Evolutionary conservation across 2,113 vertebrate genomes (phyloP).

Genomic region (Psilopsiagon aymara): DNA sequence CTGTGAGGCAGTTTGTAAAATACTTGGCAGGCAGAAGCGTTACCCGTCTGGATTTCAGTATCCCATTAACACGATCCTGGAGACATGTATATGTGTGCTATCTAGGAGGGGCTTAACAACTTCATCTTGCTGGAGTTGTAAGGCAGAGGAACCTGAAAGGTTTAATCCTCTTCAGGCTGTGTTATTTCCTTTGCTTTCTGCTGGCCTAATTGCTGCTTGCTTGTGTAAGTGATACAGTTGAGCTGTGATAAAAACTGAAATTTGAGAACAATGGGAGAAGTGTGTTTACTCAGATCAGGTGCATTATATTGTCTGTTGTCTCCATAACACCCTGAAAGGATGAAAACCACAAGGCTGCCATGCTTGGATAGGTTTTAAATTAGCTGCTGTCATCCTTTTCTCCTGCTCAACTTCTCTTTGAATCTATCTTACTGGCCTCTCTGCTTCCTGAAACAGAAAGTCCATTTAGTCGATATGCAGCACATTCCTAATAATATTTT

Average conservation of each 20-base stretch:
- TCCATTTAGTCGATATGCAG: not conserved
- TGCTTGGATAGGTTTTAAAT: not conserved
- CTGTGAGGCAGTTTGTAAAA: not conserved
- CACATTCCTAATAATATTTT: not conserved
- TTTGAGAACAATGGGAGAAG: not conserved
- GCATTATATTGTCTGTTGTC: not conserved
- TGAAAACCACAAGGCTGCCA: not conserved
- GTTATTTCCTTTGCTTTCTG: not conserved
- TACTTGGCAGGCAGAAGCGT: rapidly evolving
- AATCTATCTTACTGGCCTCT: not conserved
- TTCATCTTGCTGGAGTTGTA: not conserved
- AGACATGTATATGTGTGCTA: rapidly evolving
- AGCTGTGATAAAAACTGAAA: not conserved
- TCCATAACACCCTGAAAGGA: not conserved
- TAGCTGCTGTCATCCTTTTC: not conserved
- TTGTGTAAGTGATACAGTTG: rapidly evolving
- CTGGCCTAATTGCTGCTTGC: not conserved
- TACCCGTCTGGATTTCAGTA: rapidly evolving
- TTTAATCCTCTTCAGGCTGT: not conserved
- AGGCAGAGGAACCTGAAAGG: not conserved
- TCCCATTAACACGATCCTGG: rapidly evolving
- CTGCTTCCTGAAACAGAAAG: not conserved
- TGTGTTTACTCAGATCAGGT: not conserved
- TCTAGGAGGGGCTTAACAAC: not conserved
- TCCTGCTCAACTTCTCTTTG: not conserved